phyloP scores from a whole-genome alignment of 2,888 invertebrate genomes.

The Cerceris rybyensis region DNA sequence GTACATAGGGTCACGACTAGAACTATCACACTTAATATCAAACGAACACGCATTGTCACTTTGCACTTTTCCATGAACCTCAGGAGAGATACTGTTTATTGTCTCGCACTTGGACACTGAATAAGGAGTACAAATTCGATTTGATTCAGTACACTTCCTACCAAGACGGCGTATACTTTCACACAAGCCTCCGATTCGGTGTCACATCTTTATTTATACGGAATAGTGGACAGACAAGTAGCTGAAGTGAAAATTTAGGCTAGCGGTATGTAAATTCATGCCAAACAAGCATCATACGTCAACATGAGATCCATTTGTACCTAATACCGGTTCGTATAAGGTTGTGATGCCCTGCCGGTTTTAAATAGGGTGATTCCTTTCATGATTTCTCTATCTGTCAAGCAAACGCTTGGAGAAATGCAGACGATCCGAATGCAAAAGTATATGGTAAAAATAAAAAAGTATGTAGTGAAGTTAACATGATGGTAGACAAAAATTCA shows the following conservation, averaged over 20 bases:
- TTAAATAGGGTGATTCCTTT: conserved; percentile 1
- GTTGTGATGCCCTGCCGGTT: conserved; percentile 18
- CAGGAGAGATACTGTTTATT: conserved; percentile 14
- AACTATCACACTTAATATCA: conserved; percentile 19
- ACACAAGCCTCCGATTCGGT: conserved; percentile 75
- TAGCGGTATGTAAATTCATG: conserved; percentile 73
- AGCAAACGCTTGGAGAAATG: background rate
- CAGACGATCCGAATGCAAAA: no score
- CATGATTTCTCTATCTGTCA: conserved; percentile 19
- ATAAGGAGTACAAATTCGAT: conserved; percentile 36
- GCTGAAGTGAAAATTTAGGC: conserved; percentile 77
- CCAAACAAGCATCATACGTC: conserved; percentile 36
- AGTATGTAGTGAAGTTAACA: no score
- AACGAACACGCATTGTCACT: conserved; percentile 45
- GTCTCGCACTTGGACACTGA: conserved; percentile 11
- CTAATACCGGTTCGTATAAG: conserved; percentile 27
- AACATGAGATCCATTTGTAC: conserved; percentile 7
- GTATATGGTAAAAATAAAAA: no score
- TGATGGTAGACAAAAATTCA: no score
- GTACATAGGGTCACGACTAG: conserved; percentile 1
- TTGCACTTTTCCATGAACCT: conserved; percentile 35
- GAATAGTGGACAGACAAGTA: conserved; percentile 75
- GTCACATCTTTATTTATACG: conserved; percentile 80
- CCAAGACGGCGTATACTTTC: conserved; percentile 76
- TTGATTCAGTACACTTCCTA: conserved; percentile 56